phyloP scores from a whole-genome alignment of 2,113 vertebrate genomes.

The Bubalus kerabau region DNA sequence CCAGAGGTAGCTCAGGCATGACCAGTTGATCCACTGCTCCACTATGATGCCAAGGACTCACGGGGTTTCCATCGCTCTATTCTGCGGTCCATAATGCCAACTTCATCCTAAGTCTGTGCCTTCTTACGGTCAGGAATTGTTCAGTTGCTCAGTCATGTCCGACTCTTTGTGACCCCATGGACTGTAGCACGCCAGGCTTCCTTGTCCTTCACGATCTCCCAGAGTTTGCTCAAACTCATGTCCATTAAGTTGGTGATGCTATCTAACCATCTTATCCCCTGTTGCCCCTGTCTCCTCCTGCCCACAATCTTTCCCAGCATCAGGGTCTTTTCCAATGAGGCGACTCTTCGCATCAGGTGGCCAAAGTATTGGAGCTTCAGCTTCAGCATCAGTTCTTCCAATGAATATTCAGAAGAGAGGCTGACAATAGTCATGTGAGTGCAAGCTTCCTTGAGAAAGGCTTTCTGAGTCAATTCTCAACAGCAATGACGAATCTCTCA shows the following conservation, averaged over 20 bases:
- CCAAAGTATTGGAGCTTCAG: not conserved
- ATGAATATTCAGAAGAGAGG: not conserved
- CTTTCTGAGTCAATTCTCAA: not conserved
- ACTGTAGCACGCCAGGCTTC: not conserved
- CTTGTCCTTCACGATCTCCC: not conserved
- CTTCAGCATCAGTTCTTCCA: not conserved
- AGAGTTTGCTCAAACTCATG: not conserved
- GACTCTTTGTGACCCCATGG: not conserved
- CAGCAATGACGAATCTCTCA: not conserved
- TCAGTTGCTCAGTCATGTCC: not conserved
- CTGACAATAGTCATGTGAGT: not conserved
- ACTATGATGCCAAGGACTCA: not conserved
- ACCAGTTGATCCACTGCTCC: not conserved
- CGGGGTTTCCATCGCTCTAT: not conserved
- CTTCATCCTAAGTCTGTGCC: not conserved
- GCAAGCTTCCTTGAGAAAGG: not conserved
- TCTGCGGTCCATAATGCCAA: not conserved
- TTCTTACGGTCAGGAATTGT: not conserved
- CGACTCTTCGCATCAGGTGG: not conserved
- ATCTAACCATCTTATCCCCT: not conserved
- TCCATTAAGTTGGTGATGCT: not conserved
- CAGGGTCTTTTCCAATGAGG: not conserved
- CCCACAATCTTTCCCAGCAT: not conserved
- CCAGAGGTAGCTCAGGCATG: not conserved
- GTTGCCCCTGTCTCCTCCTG: not conserved